Evolutionary conservation across 2,113 vertebrate genomes (phyloP).

Genomic region (Dromas ardeola): DNA sequence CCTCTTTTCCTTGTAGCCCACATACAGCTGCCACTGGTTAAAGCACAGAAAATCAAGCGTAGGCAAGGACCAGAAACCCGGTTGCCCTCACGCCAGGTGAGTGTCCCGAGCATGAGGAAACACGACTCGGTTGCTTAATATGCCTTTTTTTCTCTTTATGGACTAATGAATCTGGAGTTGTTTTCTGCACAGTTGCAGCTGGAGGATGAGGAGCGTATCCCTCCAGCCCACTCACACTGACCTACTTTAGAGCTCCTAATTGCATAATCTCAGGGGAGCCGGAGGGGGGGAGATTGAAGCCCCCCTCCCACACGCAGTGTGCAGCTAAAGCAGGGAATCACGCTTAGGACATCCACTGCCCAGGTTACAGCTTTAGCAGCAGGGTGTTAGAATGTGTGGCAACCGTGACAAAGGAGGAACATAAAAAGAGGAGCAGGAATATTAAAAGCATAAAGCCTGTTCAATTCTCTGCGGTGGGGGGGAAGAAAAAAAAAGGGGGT

Average conservation of each 20-base stretch:
- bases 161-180: neutral
- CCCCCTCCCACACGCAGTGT: neutral
- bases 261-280: neutral
- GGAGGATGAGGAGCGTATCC: neutral
- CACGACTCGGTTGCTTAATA: neutral
- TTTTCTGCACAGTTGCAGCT: neutral
- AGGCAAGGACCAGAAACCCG: neutral
- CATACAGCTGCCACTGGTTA: neutral
- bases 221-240: constrained; percentile 13
- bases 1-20: neutral
- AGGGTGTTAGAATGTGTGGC: neutral
- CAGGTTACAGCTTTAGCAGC: neutral
- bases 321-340: neutral
- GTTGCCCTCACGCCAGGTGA: neutral
- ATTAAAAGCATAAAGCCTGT: neutral
- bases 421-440: neutral
- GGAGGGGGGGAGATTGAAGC: neutral
- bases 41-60: neutral
- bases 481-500: too few relatives aligned
- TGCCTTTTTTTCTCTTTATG: neutral
- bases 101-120: constrained; percentile 1
- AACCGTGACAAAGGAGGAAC: neutral
- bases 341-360: neutral
- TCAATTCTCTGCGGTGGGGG: neutral
- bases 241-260: constrained; percentile 16